Base-by-base conservation (phyloP, 1,140 invertebrate species). In the Spodoptera frugiperda region DNA sequence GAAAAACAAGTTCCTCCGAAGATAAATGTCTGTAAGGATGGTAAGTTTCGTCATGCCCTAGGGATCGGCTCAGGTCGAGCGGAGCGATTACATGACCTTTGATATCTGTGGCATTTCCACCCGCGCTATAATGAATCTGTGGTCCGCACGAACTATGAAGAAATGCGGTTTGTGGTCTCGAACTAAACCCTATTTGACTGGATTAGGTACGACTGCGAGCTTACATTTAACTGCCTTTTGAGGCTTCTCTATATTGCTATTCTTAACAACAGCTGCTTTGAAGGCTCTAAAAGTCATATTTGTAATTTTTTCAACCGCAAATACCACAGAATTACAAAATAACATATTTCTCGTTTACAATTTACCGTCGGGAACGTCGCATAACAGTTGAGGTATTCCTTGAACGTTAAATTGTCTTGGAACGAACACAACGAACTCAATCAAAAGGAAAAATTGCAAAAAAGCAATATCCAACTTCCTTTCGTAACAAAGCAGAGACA, bases 1-100 rank as follows among this genome's bases (percentile, higher is more conserved):
- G 54, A 55, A 53, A 71, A 44, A 59, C 51, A 59, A 59, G 70
- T 57, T 63, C 25, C 33, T 19, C 14, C 39, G 33, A 63, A 67
- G 61, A 72, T 53, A 54, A 72, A 55, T 46, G 17, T 25, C 39
- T 76, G 51, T 67, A 39, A 67, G 61, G 55, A 76, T 76, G 59
- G 59, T 76, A 54, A 63, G 76, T 77, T 71, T 77, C 61, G 48
- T 67, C 61, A 53, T 63, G 55, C 61, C 75, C 55, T 53, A 53
- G 67, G 76, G 65, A 77, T 57, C 63, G 51, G 53, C 75, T 15
- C 75, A 77, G 72, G 57, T 77, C 75, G 65, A 46, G 70, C 61
- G 53, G 63, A 25, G 63, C 65, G 19, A 77, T 77, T 77, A 77
- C 63, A 77, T 77, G 75, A 77, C 65, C 75, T 77, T 77, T 77